Evolutionary conservation across 2,797 vertebrate species (phyloP).

Genomic region (Meda fulgida): DNA sequence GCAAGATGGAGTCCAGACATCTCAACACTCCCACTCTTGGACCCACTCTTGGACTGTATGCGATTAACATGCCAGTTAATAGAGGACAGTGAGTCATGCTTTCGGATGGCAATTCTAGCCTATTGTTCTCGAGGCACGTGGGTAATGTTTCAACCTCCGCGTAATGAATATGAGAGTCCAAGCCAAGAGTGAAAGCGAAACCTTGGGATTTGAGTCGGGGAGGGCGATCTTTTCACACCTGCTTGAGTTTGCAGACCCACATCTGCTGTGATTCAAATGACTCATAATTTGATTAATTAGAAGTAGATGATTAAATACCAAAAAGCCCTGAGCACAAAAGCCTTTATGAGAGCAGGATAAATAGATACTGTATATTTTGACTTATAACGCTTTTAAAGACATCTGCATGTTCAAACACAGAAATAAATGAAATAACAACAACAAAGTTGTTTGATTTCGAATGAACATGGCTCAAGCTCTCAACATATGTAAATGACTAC

Average conservation of each 20-base stretch:
- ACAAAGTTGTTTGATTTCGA: not conserved
- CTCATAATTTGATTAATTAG: conserved; percentile 30
- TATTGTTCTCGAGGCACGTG: conserved; percentile 48
- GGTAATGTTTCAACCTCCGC: conserved; percentile 43
- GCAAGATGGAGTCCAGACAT: conserved; percentile 22
- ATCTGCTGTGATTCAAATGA: conserved; percentile 37
- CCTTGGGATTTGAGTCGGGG: conserved; percentile 34
- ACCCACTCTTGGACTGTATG: conserved; percentile 34
- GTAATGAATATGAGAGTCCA: conserved; percentile 25
- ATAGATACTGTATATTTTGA: not conserved
- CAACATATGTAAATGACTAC: conserved; percentile 28
- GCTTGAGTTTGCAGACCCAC: conserved; percentile 7
- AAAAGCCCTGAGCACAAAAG: conserved; percentile 8
- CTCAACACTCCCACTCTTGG: conserved; percentile 16
- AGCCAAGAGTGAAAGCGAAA: conserved; percentile 51
- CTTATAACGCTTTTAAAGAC: conserved; percentile 2
- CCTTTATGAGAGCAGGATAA: not conserved
- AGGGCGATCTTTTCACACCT: conserved; percentile 31
- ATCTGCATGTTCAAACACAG: not conserved
- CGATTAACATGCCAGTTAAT: conserved; percentile 44
- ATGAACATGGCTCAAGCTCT: not conserved
- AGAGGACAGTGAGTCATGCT: conserved; percentile 48
- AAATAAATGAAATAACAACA: conserved; percentile 12
- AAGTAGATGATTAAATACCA: conserved; percentile 27
- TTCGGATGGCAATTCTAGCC: conserved; percentile 12